Base-by-base conservation (phyloP, 2,113 vertebrate genomes). In the Microtus montanus region DNA sequence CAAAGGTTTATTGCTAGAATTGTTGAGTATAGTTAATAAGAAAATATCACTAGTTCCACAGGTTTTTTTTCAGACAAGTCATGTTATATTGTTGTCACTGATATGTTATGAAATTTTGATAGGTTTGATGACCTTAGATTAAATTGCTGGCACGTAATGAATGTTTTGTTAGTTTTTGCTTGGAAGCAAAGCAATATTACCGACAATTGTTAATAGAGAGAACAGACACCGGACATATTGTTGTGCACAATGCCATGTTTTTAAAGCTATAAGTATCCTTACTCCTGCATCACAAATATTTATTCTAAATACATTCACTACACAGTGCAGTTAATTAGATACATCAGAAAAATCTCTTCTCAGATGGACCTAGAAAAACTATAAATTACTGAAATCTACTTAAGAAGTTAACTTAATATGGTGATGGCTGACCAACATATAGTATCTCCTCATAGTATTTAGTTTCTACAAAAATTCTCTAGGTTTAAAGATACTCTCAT, bases 41-140 rank as follows among this genome's bases (percentile, higher is more conserved):
- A 80, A 84, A 24, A 14, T 93, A 38, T 35, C 7, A 74, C 19
- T 17, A 77, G 73, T 78, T 87, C 26, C 87, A n/a, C 2, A 87
- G 10, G 75, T 64, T 94, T 58, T 94, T 94, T 64, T 90, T 77
- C 22, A 49, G 19, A 87, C 22, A 90, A 96, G 54, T 94, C 5
- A 30, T 13, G 0, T 15, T 33, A 87, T 8, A 3, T 58, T 63
- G 52, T 14, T 80, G 22, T 38, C 28, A 11, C 66, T 90, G 74
- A 63, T 66, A 17, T 38, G 11, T 26, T 26, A 47, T 47, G 38
- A 89, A 89, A 89, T 63, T 61, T 44, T 89, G 1, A 77, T 33
- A 75, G 1, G 3, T 75, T 63, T 63, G 4, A 71, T n/a, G 91
- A n/a, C 63, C 19, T 70, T 93, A 92, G 94, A 84, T 91, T 44